Conservation (phyloP, 2,797 vertebrate species). For the Crypturellus tataupa region DNA sequence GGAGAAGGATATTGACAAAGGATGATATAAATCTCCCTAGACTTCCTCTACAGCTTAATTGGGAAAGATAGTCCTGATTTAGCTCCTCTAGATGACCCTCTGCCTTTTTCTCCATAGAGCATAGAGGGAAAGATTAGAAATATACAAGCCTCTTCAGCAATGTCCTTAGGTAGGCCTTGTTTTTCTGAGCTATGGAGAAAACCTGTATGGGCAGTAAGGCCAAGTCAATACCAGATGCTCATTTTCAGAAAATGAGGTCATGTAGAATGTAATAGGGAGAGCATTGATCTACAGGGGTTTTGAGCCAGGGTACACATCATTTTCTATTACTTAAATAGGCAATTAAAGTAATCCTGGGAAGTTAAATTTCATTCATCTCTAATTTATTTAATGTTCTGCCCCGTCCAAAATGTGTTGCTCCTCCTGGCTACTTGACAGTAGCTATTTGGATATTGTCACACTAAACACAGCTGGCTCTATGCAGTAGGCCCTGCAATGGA, state of each 20-base stretch:
- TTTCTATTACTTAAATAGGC: constrained; percentile 14
- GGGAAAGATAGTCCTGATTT: background rate
- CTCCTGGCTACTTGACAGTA: background rate
- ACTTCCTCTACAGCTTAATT: background rate
- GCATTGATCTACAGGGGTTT: background rate
- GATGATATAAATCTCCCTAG: background rate
- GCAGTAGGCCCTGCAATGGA: background rate
- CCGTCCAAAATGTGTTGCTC: background rate
- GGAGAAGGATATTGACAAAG: background rate
- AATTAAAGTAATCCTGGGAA: constrained; percentile 27
- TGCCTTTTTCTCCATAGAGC: background rate
- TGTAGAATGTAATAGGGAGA: background rate
- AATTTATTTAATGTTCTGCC: background rate
- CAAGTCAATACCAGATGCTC: background rate
- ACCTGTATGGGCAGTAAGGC: background rate
- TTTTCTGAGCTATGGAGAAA: background rate
- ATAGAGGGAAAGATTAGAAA: background rate
- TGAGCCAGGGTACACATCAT: background rate
- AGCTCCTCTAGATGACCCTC: background rate
- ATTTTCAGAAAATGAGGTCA: background rate
- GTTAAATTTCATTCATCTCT: constrained; percentile 7
- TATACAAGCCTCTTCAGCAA: background rate
- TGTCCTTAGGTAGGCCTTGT: constrained; percentile 2
- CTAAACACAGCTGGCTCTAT: background rate
- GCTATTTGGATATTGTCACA: background rate